phyloP scores from a whole-genome alignment of 2,888 invertebrate genomes.

The Zygogramma bicolorata region DNA sequence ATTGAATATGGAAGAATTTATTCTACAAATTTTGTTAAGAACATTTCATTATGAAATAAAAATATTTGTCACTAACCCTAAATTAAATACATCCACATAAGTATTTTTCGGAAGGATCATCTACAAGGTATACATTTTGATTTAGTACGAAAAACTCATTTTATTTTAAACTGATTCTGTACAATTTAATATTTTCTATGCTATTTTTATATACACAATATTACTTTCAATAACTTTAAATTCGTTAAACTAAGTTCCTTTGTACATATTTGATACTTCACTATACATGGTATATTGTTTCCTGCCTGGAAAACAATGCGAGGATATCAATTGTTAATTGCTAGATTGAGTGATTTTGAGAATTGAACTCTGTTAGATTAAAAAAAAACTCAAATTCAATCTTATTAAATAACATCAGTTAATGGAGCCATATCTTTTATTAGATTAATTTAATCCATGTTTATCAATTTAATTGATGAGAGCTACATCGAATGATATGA shows the following conservation, averaged over 20 bases:
- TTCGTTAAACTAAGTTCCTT: constrained; percentile 47
- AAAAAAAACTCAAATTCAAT: too few relatives aligned
- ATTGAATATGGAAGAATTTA: constrained; percentile 27
- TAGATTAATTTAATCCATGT: too few relatives aligned
- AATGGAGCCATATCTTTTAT: too few relatives aligned
- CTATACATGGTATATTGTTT: constrained; percentile 48
- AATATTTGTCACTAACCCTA: constrained; percentile 2
- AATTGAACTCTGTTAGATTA: too few relatives aligned
- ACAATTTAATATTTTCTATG: constrained; percentile 28
- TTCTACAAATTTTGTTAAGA: constrained; percentile 25
- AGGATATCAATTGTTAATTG: constrained; percentile 1
- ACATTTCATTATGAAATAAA: constrained; percentile 39
- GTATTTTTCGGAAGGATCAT: not conserved
- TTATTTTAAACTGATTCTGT: constrained; percentile 26
- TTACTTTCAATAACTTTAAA: constrained; percentile 30
- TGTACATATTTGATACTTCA: constrained; percentile 17
- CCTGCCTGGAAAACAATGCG: constrained; percentile 6
- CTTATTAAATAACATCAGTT: too few relatives aligned
- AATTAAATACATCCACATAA: not conserved
- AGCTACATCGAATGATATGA: too few relatives aligned
- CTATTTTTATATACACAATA: constrained; percentile 17
- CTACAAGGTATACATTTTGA: constrained; percentile 12
- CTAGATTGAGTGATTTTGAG: too few relatives aligned
- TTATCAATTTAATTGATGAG: too few relatives aligned
- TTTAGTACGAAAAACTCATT: constrained; percentile 39